Evolutionary conservation across 1,140 invertebrate species (phyloP), one percentile per base, ranked within the genome.

Genomic region (Zaprionus inermis): DNA sequence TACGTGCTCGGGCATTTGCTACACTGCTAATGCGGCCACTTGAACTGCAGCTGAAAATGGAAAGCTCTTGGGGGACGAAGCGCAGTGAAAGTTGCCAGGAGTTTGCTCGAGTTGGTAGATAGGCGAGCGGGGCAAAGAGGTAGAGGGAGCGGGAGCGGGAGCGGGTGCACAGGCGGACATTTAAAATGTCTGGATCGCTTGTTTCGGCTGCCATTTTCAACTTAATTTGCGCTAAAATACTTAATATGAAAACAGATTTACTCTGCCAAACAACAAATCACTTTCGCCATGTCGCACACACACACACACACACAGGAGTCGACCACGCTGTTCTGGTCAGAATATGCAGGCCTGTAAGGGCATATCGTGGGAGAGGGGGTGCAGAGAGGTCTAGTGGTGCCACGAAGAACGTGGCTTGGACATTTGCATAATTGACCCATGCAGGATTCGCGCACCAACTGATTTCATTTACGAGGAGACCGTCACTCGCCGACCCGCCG

Each of bases 371-470:
- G 24, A 4, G 28, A 24, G 49, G 9, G 9, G 49, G 12, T 24
- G 22, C 11, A 22, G 51, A 55, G 67, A 36, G n/a, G 14, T n/a
- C n/a, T n/a, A 38, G 30, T 1, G 9, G 11, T 14, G 36, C 36
- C 3, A 36, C 7, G 41, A 18, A 22, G 72, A 64, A 54, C 64
- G 63, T 68, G 81, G 68, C 72, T 51, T 57, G 79, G 60, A 80
- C 85, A 89, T 89, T 89, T 89, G 84, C 84, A 89, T 89, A 89
- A 89, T 90, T 89, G 84, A 89, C 85, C 85, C 84, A 89, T 89
- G 81, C 84, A 89, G 84, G 85, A 89, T 89, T 90, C 84, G 84
- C 84, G 85, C 84, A 89, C 84, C 85, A 90, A 89, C 84, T 89
- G 84, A 89, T 89, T 89, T 89, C 84, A 89, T 89, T 89, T 89